Conservation (phyloP, 2,113 vertebrate genomes). For the Trogon melanurus region DNA sequence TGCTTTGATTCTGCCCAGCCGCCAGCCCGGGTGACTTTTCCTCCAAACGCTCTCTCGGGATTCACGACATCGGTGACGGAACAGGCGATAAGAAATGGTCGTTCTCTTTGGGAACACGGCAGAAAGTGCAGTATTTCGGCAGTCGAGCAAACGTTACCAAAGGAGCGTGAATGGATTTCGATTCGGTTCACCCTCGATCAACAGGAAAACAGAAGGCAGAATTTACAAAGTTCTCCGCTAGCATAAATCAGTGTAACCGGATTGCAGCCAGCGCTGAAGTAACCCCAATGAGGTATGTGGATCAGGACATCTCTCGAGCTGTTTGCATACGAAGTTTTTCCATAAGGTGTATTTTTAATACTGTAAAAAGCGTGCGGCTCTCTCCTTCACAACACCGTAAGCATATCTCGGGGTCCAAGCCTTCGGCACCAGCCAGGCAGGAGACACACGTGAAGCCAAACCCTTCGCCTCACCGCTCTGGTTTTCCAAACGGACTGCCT, state of each 20-base stretch:
- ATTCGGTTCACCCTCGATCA: neutral
- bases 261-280: neutral
- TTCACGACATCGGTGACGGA: neutral
- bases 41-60: neutral
- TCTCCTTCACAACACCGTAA: neutral
- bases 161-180: neutral
- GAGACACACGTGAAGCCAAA: fast-evolving
- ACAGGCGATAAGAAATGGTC: neutral
- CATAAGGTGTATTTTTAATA: neutral
- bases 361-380: neutral
- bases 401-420: neutral
- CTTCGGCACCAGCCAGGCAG: neutral
- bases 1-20: neutral
- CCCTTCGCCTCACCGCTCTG: fast-evolving
- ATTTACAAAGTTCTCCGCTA: neutral
- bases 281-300: neutral
- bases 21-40: neutral
- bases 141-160: neutral
- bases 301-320: neutral
- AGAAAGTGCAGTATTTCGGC: neutral
- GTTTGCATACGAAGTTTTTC: neutral
- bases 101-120: neutral
- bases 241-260: fast-evolving
- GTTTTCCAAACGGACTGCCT: neutral
- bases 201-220: neutral